Base-by-base conservation (phyloP, 2,888 invertebrate genomes). In the Parelbella ahira region DNA sequence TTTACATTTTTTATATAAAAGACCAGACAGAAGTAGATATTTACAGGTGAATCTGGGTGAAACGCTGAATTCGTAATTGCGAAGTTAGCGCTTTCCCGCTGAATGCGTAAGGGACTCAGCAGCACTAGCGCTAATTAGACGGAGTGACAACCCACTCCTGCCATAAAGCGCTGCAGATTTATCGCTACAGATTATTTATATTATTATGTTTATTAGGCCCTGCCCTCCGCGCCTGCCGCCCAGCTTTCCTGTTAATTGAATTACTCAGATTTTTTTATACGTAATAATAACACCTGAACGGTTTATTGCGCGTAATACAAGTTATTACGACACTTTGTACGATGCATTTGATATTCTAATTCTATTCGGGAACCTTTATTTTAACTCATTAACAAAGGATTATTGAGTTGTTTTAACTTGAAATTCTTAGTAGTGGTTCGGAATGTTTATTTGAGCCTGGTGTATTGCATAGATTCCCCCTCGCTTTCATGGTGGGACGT, bases 141-240 rank as follows among this genome's bases (percentile, higher is more conserved):
- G 58, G 68, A 84, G 83, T 86, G 86, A 84, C 86, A 86, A 86
- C 86, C 86, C 87, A 83, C 86, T 84, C 86, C 82, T 73, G 78
- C 76, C 83, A 81, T 86, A 86, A 86, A 84, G 76, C 81, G 82
- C 74, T 77, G 77, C 83, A 84, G 87, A 86, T 86, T 84, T 87
- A 86, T 84, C 82, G 82, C 76, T 70, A 54, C 74, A 84, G 86
- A 87, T 86, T 86, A 87, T 84, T 87, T 86, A 86, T 86, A 86
- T 86, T 86, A 86, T 86, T 86, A 86, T 84, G 84, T 84, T 86
- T 86, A 86, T 84, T 83, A 86, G 83, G 67, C 82, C 68, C 73
- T 76, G 70, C 82, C 80, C 75, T 68, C 68, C 67, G 58, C 62
- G 50, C 69, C 69, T 67, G 63, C 65, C 63, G 56, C 69, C 76